These are phyloP conservation scores for Brachionus manjavacas DNA, from an alignment of 1,140 invertebrate genomes.

Conservation along the genomic window DNA sequence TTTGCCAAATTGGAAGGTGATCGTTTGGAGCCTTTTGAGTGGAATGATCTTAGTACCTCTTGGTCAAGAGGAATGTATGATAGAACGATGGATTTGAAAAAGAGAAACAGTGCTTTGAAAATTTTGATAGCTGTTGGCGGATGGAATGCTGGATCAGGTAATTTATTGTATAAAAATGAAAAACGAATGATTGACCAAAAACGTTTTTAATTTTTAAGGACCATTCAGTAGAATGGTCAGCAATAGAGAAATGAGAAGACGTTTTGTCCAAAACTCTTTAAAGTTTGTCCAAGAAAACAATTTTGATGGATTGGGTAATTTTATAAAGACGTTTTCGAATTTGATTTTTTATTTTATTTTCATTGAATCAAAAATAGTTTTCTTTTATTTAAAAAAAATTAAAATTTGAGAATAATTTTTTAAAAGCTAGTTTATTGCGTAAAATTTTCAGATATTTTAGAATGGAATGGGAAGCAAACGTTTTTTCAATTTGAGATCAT, in stretches of 20 bases:
- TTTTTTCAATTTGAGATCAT: too few relatives aligned
- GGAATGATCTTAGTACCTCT: slow-evolving; percentile 67
- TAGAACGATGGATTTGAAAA: slow-evolving; percentile 25
- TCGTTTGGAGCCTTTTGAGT: slow-evolving; percentile 72
- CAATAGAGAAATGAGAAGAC: too few relatives aligned
- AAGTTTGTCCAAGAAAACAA: slow-evolving; percentile 59
- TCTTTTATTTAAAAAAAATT: too few relatives aligned
- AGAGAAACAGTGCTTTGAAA: background rate
- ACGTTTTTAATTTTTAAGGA: too few relatives aligned
- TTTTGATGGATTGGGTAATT: slow-evolving; percentile 56
- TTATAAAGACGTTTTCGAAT: slow-evolving; percentile 52
- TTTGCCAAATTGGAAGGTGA: slow-evolving; percentile 67
- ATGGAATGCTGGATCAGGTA: slow-evolving; percentile 66
- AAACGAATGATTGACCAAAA: too few relatives aligned
- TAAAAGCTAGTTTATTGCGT: too few relatives aligned
- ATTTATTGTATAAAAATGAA: too few relatives aligned
- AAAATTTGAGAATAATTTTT: too few relatives aligned
- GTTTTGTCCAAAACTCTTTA: slow-evolving; percentile 43
- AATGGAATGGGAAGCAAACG: too few relatives aligned
- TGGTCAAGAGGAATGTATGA: slow-evolving; percentile 22
- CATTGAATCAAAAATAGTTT: too few relatives aligned
- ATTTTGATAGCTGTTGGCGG: slow-evolving; percentile 49
- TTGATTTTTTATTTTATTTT: background rate
- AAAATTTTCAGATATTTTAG: too few relatives aligned
- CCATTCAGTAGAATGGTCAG: slow-evolving; percentile 69